phyloP scores from a whole-genome alignment of 53 echinoderm and acorn worm genomes.

The Hippasteria phrygiana region DNA sequence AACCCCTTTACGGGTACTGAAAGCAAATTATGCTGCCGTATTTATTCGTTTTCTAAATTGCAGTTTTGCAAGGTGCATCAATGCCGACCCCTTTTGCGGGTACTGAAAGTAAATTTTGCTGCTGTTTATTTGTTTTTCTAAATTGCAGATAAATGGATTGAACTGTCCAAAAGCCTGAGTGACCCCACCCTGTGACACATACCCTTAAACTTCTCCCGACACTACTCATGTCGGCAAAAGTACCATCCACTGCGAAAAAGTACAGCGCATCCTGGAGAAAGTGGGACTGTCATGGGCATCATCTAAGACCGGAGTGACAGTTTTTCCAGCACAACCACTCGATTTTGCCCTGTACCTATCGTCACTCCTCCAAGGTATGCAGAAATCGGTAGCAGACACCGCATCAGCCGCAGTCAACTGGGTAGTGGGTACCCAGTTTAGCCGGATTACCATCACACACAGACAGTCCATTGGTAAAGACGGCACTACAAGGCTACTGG shows the following conservation, averaged over 20 bases:
- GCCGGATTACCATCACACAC: constrained; percentile 29
- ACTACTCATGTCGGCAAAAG: constrained; percentile 15
- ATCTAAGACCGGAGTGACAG: not conserved
- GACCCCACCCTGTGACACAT: constrained; percentile 14
- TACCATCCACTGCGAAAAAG: constrained; percentile 2
- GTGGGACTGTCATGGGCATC: not conserved
- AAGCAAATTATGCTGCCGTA: not conserved
- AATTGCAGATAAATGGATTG: constrained; percentile 5
- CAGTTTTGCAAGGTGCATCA: not conserved
- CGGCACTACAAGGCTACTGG: constrained; percentile 38
- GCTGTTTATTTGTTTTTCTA: not conserved
- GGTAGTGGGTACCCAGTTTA: not conserved
- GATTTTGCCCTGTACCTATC: not conserved
- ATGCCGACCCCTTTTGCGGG: not conserved
- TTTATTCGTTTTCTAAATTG: not conserved
- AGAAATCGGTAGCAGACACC: not conserved
- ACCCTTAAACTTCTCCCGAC: not conserved
- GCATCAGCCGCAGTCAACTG: not conserved
- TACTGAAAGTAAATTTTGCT: constrained; percentile 10
- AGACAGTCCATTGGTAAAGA: constrained; percentile 27
- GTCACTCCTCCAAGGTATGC: not conserved
- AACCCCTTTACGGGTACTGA: not conserved
- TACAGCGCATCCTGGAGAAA: constrained; percentile 18
- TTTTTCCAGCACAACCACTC: not conserved
- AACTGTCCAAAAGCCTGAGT: not conserved